Evolutionary conservation across 2,888 invertebrate species (phyloP).

Genomic region (Maniola hyperantus): DNA sequence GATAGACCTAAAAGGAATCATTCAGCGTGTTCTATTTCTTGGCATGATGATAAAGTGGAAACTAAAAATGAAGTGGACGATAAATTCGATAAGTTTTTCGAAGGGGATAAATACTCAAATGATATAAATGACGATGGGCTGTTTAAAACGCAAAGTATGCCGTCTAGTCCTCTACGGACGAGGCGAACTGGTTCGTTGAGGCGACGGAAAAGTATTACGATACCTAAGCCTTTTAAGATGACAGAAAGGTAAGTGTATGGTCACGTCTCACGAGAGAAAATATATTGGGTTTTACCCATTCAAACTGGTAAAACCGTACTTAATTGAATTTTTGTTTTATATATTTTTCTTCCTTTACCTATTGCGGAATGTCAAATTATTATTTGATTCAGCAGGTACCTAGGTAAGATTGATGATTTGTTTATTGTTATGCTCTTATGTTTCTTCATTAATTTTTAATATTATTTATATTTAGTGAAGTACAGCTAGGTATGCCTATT

Average conservation of each 20-base stretch:
- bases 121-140: conserved; percentile 51
- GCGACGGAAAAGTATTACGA: conserved; percentile 71
- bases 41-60: conserved; percentile 70
- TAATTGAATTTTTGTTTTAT: conserved; percentile 23
- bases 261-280: conserved; percentile 12
- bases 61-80: conserved; percentile 63
- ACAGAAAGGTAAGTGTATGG: conserved; percentile 85
- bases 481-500: no score
- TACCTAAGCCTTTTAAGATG: conserved; percentile 87
- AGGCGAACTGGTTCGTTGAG: conserved; percentile 57
- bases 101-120: conserved; percentile 51
- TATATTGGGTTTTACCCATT: conserved; percentile 16
- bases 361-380: neutral
- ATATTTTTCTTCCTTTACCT: neutral
- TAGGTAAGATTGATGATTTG: no score
- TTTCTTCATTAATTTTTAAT: no score
- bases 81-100: conserved; percentile 70
- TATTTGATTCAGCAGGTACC: no score
- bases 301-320: conserved; percentile 17
- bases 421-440: no score
- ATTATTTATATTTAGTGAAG: no score
- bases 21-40: conserved; percentile 76
- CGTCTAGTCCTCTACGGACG: conserved; percentile 79
- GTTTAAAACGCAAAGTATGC: conserved; percentile 81
- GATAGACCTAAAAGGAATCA: conserved; percentile 67